Percentiles rank a stretch among this genome's conserved stretches.
Conservation (phyloP, 1,140 invertebrate species). For the Ctenoplectra terminalis region DNA sequence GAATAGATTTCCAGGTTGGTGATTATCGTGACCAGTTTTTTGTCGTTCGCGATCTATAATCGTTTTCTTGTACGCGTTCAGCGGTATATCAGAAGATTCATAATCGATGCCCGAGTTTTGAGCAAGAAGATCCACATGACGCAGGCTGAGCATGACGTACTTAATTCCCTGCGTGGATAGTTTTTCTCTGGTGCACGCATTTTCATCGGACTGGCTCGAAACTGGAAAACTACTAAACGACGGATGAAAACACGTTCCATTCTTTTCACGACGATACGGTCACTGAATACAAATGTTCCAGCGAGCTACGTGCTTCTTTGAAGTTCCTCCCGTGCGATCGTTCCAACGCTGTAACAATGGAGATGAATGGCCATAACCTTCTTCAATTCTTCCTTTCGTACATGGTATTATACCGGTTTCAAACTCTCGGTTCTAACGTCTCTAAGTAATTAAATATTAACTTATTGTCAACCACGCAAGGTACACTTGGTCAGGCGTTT, state of each 20-base stretch:
- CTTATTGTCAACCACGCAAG: no score
- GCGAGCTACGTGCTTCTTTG: conserved; percentile 1
- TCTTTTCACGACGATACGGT: not conserved
- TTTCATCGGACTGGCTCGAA: not conserved
- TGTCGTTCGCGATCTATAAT: no score
- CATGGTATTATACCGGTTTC: not conserved
- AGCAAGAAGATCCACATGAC: no score
- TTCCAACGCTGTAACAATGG: not conserved
- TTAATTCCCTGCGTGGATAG: no score
- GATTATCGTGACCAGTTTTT: no score
- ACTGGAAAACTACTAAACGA: conserved; percentile 22
- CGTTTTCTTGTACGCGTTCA: no score
- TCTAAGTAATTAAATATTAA: no score
- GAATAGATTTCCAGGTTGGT: no score
- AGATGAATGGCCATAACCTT: not conserved
- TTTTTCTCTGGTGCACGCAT: not conserved
- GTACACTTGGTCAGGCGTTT: no score
- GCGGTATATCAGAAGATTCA: no score
- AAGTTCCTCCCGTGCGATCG: not conserved
- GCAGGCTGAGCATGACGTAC: no score
- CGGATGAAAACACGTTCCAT: not conserved
- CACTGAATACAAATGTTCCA: conserved; percentile 25
- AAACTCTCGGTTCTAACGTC: not conserved
- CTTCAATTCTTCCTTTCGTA: not conserved
- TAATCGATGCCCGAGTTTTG: no score